Evolutionary conservation across 2,797 vertebrate genomes (phyloP).

Genomic region (Melanotaenia trifasciata): DNA sequence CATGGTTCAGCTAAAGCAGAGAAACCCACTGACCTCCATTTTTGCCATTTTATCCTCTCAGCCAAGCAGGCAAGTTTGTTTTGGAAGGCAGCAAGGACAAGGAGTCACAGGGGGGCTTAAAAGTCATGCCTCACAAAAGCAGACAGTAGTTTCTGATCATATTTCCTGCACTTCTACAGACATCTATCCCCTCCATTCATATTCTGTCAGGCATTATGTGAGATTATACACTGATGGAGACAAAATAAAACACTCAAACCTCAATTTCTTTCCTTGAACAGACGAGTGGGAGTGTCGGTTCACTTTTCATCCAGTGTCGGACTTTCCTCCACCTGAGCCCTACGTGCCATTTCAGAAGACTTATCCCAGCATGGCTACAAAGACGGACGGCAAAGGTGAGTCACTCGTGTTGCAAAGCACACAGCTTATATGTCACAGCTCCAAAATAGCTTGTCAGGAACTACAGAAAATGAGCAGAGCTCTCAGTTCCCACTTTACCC

Average conservation of each 20-base stretch:
- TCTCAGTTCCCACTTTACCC: neutral
- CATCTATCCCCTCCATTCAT: slow-evolving; percentile 1
- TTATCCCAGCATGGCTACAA: slow-evolving; percentile 93
- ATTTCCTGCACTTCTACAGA: neutral
- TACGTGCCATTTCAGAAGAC: slow-evolving; percentile 89
- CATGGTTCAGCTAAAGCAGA: slow-evolving; percentile 30
- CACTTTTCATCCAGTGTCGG: slow-evolving; percentile 92
- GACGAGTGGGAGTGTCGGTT: slow-evolving; percentile 97
- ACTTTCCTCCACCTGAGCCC: slow-evolving; percentile 94
- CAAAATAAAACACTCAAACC: neutral
- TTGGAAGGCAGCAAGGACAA: neutral
- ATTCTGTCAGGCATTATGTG: neutral
- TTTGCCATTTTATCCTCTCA: slow-evolving; percentile 34
- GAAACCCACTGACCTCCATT: slow-evolving; percentile 25
- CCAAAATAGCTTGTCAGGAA: neutral
- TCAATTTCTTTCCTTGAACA: slow-evolving; percentile 58
- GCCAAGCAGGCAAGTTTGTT: slow-evolving; percentile 19
- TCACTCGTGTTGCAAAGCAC: neutral
- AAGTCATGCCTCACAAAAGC: neutral
- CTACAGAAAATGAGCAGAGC: too few species aligned
- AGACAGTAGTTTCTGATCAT: neutral
- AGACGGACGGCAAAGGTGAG: slow-evolving; percentile 89
- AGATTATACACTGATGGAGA: neutral
- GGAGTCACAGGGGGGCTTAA: neutral
- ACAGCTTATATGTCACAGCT: neutral